A percentile compares a stretch with the other conserved stretches of the same genome.
Conservation (phyloP, 2,888 invertebrate species). For the Tetragnatha montana region DNA sequence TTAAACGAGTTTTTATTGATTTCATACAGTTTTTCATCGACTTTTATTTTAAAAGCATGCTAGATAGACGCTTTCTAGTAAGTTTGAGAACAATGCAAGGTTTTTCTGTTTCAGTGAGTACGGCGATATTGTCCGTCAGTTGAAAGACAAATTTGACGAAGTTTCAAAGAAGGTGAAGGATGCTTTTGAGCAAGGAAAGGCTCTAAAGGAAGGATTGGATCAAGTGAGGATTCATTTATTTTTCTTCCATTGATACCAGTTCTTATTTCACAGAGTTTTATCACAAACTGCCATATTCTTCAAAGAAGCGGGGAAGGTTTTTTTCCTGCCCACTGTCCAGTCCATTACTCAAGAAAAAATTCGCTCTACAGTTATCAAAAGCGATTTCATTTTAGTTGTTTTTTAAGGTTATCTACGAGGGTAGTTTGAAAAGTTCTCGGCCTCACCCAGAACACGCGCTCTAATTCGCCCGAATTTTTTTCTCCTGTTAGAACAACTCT, state of each 20-base stretch:
- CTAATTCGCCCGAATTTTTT: no score
- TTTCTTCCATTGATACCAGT: no score
- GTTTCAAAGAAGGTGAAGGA: slow-evolving; percentile 47
- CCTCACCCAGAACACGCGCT: no score
- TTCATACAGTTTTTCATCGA: background rate
- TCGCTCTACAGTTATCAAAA: no score
- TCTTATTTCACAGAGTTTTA: background rate
- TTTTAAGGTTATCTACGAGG: no score
- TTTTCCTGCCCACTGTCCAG: no score
- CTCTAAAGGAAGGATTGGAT: slow-evolving; percentile 24
- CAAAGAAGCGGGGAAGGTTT: no score
- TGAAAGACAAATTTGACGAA: slow-evolving; percentile 38
- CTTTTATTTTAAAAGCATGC: background rate
- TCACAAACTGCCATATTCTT: no score
- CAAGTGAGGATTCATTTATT: slow-evolving; percentile 19
- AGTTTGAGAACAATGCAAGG: background rate
- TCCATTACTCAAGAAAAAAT: no score
- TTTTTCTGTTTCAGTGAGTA: slow-evolving; percentile 10
- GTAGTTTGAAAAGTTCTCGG: no score
- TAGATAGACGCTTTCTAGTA: background rate
- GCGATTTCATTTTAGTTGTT: no score
- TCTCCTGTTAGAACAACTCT: no score
- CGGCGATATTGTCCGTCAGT: background rate
- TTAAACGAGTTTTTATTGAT: background rate
- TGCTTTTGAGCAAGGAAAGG: slow-evolving; percentile 45